A percentile compares a stretch with the other conserved stretches of the same genome.
These are phyloP conservation scores for Dorcus hopei DNA, from an alignment of 2,888 invertebrate species.

Conservation along the genomic window DNA sequence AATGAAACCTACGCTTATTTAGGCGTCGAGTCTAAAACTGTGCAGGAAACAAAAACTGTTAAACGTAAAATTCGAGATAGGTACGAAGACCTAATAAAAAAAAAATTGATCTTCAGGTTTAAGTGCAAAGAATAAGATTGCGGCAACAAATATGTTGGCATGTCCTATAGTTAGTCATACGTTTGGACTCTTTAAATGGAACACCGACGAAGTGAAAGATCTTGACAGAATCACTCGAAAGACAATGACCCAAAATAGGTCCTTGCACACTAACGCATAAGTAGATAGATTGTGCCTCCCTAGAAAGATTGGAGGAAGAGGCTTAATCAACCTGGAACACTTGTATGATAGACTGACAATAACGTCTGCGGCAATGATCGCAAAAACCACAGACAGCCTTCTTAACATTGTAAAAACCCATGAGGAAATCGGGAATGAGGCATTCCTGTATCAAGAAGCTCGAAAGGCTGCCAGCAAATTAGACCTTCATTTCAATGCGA, in stretches of 20 bases:
- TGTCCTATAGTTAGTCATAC: not conserved
- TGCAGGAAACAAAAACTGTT: not conserved
- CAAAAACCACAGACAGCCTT: too few species aligned
- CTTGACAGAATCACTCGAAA: not conserved
- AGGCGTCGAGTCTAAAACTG: not conserved
- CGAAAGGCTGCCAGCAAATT: not conserved
- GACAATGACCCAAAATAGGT: not conserved
- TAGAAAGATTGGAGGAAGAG: too few species aligned
- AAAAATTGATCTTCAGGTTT: not conserved
- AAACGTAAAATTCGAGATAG: not conserved
- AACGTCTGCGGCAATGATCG: too few species aligned
- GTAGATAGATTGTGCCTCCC: not conserved
- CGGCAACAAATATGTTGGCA: not conserved
- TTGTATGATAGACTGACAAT: too few species aligned
- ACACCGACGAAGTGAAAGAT: not conserved
- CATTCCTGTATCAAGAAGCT: too few species aligned
- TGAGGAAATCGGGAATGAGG: too few species aligned
- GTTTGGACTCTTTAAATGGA: not conserved
- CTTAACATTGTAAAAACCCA: too few species aligned
- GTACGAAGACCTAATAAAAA: not conserved
- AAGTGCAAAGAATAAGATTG: not conserved
- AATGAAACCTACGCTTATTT: not conserved
- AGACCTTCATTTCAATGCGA: not conserved
- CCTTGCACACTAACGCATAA: not conserved
- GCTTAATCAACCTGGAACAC: too few species aligned